Evolutionary conservation across 2,888 invertebrate genomes (phyloP).

Genomic region (Perizoma affinitatum): DNA sequence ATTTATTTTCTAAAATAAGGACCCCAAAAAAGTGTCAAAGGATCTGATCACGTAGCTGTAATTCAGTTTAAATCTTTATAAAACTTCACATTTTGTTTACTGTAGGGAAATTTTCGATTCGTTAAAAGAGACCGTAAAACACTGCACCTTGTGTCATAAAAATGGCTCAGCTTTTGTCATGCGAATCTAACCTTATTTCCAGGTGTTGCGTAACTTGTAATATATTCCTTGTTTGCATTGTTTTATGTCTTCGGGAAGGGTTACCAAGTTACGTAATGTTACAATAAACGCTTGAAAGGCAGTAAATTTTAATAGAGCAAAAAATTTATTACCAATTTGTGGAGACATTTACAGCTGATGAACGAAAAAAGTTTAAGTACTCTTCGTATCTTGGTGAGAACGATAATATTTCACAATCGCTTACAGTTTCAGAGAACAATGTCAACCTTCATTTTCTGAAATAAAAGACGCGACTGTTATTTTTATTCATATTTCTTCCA

Average conservation of each 20-base stretch:
- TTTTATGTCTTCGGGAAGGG: slow-evolving; percentile 72
- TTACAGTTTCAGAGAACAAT: slow-evolving; percentile 29
- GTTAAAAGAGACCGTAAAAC: slow-evolving; percentile 75
- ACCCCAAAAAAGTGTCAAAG: slow-evolving; percentile 38
- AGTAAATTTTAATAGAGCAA: slow-evolving; percentile 79
- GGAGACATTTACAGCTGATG: slow-evolving; percentile 77
- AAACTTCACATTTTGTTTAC: slow-evolving; percentile 67
- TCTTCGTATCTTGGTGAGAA: slow-evolving; percentile 58
- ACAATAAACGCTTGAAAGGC: slow-evolving; percentile 74
- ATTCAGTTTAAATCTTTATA: slow-evolving; percentile 63
- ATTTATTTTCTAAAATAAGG: slow-evolving; percentile 28
- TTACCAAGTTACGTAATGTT: slow-evolving; percentile 76
- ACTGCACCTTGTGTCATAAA: slow-evolving; percentile 76
- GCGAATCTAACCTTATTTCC: slow-evolving; percentile 62
- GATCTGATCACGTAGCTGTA: slow-evolving; percentile 55
- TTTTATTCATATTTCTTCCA: slow-evolving; percentile 17
- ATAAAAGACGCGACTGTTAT: slow-evolving; percentile 14
- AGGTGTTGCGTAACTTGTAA: slow-evolving; percentile 59
- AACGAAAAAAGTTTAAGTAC: slow-evolving; percentile 63
- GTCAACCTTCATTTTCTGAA: slow-evolving; percentile 25
- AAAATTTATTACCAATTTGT: slow-evolving; percentile 77
- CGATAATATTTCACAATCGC: slow-evolving; percentile 50
- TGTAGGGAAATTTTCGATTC: slow-evolving; percentile 70
- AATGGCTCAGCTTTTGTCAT: slow-evolving; percentile 57
- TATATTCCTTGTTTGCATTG: slow-evolving; percentile 66